Evolutionary conservation across 2,113 vertebrate species (phyloP).

Genomic region (Mixornis gularis): DNA sequence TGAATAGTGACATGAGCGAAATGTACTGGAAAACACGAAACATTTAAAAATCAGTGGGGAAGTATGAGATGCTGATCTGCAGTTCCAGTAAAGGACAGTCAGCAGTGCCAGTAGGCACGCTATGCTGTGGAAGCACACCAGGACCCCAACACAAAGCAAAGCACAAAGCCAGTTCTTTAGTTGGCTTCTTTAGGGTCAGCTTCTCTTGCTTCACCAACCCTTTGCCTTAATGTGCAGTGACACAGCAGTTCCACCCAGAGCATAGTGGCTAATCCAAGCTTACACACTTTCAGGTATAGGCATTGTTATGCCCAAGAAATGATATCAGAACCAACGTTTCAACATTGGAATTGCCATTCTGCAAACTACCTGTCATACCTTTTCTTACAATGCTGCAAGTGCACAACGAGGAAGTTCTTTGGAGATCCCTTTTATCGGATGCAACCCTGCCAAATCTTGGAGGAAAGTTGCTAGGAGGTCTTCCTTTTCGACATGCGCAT

Average conservation of each 20-base stretch:
- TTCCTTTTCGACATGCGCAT: neutral
- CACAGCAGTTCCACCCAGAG: neutral
- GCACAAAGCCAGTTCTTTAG: neutral
- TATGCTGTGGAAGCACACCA: neutral
- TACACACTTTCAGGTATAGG: fast-evolving
- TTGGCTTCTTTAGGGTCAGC: neutral
- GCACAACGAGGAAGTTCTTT: neutral
- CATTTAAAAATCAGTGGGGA: neutral
- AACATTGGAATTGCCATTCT: neutral
- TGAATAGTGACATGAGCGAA: neutral
- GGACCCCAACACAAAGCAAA: neutral
- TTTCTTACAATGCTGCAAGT: neutral
- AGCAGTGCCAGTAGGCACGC: neutral
- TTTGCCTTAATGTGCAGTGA: neutral
- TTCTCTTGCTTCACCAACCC: neutral
- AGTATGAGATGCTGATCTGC: neutral
- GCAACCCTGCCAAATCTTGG: neutral
- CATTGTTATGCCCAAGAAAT: neutral
- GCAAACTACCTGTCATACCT: neutral
- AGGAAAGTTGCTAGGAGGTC: neutral
- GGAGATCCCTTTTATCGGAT: fast-evolving
- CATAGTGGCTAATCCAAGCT: neutral
- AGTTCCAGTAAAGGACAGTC: neutral
- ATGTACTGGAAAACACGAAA: neutral
- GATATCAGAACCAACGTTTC: neutral